These are phyloP conservation scores for Drosophila colorata DNA, from an alignment of 2,888 invertebrate species.

Conservation along the genomic window DNA sequence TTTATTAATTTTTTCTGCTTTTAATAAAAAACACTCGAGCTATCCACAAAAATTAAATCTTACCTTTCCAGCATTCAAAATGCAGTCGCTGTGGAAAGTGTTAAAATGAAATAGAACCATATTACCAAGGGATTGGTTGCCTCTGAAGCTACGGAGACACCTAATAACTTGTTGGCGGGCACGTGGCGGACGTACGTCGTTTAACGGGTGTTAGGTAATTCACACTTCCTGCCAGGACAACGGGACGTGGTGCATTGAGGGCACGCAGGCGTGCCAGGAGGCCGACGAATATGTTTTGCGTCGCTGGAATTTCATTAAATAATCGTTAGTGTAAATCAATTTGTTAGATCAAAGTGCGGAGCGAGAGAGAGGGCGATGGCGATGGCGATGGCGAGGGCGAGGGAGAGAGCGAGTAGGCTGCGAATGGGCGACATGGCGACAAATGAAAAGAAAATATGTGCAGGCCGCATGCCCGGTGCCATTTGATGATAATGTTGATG, in stretches of 20 bases:
- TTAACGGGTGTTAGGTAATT: constrained; percentile 67
- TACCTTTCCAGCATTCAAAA: constrained; percentile 7
- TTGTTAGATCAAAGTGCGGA: constrained; percentile 71
- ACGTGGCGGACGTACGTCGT: constrained; percentile 59
- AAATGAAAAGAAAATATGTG: constrained; percentile 73
- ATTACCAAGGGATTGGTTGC: constrained; percentile 42
- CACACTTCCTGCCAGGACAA: constrained; percentile 72
- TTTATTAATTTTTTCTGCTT: not conserved
- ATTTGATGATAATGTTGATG: constrained; percentile 22
- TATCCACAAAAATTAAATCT: not conserved
- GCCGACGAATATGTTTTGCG: constrained; percentile 24
- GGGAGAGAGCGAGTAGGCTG: not conserved
- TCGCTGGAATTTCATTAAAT: constrained; percentile 78
- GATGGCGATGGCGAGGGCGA: not conserved
- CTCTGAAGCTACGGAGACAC: constrained; percentile 34
- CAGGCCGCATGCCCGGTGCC: not conserved
- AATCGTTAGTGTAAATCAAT: constrained; percentile 79
- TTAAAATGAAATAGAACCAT: constrained; percentile 32
- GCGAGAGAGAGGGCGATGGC: no score
- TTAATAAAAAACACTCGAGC: not conserved
- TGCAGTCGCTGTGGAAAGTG: constrained; percentile 13
- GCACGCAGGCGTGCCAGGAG: not conserved
- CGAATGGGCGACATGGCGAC: constrained; percentile 73
- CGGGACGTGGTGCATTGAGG: not conserved
- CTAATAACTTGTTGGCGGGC: constrained; percentile 59